A percentile compares a stretch with the other conserved stretches of the same genome.
These are phyloP conservation scores for Protonibea diacanthus DNA, from an alignment of 2,797 vertebrate genomes.

Conservation along the genomic window DNA sequence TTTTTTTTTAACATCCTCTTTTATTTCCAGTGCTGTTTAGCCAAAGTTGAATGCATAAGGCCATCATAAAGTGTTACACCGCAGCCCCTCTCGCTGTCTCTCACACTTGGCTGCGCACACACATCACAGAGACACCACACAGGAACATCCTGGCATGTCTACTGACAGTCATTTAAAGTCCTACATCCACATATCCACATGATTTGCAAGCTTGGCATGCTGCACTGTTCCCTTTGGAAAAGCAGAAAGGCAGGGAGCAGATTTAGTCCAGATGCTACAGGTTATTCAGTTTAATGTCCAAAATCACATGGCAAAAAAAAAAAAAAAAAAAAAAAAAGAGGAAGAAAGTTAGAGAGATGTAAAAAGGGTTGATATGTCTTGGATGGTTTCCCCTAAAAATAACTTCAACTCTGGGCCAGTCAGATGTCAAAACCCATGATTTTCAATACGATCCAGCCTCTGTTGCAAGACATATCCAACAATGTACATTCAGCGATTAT, in stretches of 20 bases:
- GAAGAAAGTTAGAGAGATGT: slow-evolving; percentile 1
- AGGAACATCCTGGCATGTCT: slow-evolving; percentile 47
- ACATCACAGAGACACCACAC: slow-evolving; percentile 15
- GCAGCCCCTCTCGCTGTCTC: slow-evolving; percentile 12
- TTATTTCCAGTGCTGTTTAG: slow-evolving; percentile 17
- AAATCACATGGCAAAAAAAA: slow-evolving; percentile 46
- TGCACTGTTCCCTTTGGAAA: slow-evolving; percentile 32
- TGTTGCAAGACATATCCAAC: slow-evolving; percentile 2
- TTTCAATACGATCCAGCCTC: neutral
- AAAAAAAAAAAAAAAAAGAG: neutral
- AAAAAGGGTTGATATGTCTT: neutral
- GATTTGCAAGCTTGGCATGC: slow-evolving; percentile 64
- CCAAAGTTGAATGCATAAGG: slow-evolving; percentile 7
- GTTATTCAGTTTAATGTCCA: slow-evolving; percentile 54
- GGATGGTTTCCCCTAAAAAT: neutral
- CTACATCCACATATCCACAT: slow-evolving; percentile 54
- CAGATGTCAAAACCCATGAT: neutral
- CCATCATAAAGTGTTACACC: slow-evolving; percentile 21
- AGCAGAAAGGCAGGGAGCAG: slow-evolving; percentile 41
- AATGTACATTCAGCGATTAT: neutral
- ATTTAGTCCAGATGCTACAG: slow-evolving; percentile 72
- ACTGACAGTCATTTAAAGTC: slow-evolving; percentile 51
- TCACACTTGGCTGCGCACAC: slow-evolving; percentile 6
- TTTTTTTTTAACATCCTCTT: slow-evolving; percentile 15
- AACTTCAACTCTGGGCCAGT: neutral